These are phyloP conservation scores for Neoascia interrupta DNA, from an alignment of 2,888 invertebrate species.

Conservation along the genomic window DNA sequence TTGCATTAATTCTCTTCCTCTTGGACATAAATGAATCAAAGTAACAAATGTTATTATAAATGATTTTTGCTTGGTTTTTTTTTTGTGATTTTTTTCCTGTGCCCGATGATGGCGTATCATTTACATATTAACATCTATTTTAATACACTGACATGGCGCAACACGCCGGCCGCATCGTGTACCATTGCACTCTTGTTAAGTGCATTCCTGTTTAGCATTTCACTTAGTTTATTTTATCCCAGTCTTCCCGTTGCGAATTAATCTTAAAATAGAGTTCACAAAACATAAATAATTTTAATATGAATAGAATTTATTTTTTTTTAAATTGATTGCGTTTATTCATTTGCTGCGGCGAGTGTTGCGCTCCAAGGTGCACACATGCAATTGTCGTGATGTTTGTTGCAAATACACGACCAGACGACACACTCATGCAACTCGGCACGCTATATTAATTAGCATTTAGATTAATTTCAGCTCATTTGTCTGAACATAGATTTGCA, in stretches of 20 bases:
- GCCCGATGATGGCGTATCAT: constrained; percentile 41
- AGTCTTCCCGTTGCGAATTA: constrained; percentile 1
- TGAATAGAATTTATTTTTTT: constrained; percentile 51
- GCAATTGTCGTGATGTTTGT: no score
- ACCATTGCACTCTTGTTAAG: constrained; percentile 36
- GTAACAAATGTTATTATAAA: constrained; percentile 64
- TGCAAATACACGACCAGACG: no score
- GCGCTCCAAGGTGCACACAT: no score
- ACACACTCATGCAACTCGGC: constrained; percentile 33
- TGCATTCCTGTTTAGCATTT: constrained; percentile 44
- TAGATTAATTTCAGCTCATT: constrained; percentile 68
- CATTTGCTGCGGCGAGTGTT: no score
- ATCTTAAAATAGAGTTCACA: constrained; percentile 48
- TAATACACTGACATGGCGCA: constrained; percentile 37
- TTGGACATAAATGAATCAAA: constrained; percentile 54
- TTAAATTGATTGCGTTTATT: constrained; percentile 39
- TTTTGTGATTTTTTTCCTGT: not conserved
- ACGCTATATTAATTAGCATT: constrained; percentile 69
- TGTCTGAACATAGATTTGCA: constrained; percentile 67
- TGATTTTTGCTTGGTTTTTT: constrained; percentile 40
- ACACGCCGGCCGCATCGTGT: constrained; percentile 41
- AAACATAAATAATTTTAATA: constrained; percentile 31
- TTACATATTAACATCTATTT: constrained; percentile 53
- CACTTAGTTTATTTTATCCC: not conserved
- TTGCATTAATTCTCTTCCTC: constrained; percentile 14